Conservation (phyloP, 64 coral and sea anemone species). For the Acropora yongei region DNA sequence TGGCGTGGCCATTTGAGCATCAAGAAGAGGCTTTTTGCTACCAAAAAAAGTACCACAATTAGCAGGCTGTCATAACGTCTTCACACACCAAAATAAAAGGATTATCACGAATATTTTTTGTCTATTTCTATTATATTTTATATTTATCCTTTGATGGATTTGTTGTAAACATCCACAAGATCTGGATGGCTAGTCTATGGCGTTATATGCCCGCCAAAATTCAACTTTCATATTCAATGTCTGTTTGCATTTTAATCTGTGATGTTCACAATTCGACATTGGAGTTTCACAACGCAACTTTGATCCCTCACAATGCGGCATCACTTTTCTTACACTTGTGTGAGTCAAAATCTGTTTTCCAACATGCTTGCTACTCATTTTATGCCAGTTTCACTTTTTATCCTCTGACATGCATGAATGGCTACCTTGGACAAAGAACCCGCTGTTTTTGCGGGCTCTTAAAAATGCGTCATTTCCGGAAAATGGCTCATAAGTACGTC, state of each 20-base stretch:
- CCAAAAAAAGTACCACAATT: not conserved
- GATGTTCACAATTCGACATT: too few species aligned
- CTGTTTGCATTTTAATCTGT: too few species aligned
- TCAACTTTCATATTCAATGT: not conserved
- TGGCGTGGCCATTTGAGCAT: not conserved
- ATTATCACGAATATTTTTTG: not conserved
- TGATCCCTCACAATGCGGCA: too few species aligned
- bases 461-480: too few species aligned
- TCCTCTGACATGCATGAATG: not conserved
- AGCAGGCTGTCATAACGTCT: not conserved
- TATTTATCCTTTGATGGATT: not conserved
- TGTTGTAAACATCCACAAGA: not conserved
- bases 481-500: not conserved
- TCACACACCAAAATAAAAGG: not conserved
- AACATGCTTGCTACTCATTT: too few species aligned
- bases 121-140: not conserved
- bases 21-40: not conserved
- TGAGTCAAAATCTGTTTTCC: too few species aligned
- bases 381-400: not conserved
- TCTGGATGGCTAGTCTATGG: not conserved
- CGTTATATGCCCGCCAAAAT: conserved; percentile 37
- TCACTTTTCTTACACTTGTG: too few species aligned
- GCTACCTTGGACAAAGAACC: not conserved
- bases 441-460: conserved; percentile 40
- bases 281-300: too few species aligned